Percentiles rank a stretch among this genome's conserved stretches.
Evolutionary conservation across 2,888 invertebrate species (phyloP).

Genomic region (Nemurella pictetii): DNA sequence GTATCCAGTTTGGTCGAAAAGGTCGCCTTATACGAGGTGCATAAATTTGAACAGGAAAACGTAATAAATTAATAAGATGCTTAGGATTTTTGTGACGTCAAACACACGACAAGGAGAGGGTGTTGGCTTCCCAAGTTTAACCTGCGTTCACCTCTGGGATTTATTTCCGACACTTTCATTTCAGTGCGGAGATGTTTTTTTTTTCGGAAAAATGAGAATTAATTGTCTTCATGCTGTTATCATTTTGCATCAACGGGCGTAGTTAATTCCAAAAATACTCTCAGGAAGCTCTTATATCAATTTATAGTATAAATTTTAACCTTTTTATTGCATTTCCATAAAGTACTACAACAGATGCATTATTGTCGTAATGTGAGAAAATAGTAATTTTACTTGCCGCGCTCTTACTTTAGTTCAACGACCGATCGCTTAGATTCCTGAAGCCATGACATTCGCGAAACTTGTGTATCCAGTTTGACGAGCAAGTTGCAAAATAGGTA

Average conservation of each 20-base stretch:
- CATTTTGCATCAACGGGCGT: too few species aligned
- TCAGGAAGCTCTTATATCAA: not conserved
- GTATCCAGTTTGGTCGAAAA: not conserved
- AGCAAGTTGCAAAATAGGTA: conserved; percentile 3
- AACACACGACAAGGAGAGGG: too few species aligned
- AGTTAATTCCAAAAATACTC: too few species aligned
- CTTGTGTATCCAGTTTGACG: conserved; percentile 30
- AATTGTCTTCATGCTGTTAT: too few species aligned
- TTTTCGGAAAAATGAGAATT: too few species aligned
- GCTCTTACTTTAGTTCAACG: conserved; percentile 17
- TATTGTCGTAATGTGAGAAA: conserved; percentile 5
- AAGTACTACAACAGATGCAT: not conserved
- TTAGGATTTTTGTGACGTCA: not conserved
- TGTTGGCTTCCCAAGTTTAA: too few species aligned
- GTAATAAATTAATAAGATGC: not conserved
- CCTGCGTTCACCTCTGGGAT: too few species aligned
- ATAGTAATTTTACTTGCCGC: conserved; percentile 5
- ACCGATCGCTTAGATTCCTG: conserved; percentile 22
- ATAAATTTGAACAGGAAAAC: not conserved
- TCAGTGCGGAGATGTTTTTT: too few species aligned
- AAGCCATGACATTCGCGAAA: conserved; percentile 26
- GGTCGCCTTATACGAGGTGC: not conserved
- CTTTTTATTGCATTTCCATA: not conserved
- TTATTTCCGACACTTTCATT: too few species aligned
- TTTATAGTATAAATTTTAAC: not conserved